Conservation (phyloP, 2,113 vertebrate species). For the Corythoichthys haematopterus region DNA sequence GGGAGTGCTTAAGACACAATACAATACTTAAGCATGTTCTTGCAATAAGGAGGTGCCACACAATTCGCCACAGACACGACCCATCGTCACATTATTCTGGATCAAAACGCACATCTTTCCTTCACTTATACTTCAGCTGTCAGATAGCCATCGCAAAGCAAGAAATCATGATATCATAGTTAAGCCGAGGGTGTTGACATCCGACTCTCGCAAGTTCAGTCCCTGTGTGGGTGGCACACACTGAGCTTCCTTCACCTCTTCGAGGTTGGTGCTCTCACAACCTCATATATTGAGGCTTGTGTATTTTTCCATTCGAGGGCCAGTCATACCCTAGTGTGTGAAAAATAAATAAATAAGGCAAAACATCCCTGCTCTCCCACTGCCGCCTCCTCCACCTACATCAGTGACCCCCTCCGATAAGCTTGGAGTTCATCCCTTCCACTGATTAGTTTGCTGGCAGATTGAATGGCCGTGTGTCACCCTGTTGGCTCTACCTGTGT, state of each 20-base stretch:
- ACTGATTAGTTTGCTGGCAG: constrained; percentile 70
- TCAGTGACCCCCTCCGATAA: constrained; percentile 60
- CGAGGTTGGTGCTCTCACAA: constrained; percentile 54
- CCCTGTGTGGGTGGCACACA: constrained; percentile 53
- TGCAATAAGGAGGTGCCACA: constrained; percentile 4
- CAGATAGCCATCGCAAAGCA: constrained; percentile 25
- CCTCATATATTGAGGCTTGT: constrained; percentile 51
- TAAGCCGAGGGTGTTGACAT: constrained; percentile 50
- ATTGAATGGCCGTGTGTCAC: constrained; percentile 65
- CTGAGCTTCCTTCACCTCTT: constrained; percentile 57
- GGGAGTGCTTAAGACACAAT: constrained; percentile 47
- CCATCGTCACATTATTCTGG: constrained; percentile 8
- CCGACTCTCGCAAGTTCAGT: constrained; percentile 42
- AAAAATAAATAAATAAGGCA: constrained; percentile 16
- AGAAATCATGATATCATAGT: constrained; percentile 56
- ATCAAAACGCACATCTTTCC: constrained; percentile 29
- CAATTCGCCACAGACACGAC: constrained; percentile 11
- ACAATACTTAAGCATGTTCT: constrained; percentile 31
- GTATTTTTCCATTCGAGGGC: constrained; percentile 50
- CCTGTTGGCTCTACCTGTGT: constrained; percentile 62
- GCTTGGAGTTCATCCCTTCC: constrained; percentile 67
- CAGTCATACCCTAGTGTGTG: constrained; percentile 53
- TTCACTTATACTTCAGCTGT: constrained; percentile 21
- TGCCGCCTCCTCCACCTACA: constrained; percentile 61
- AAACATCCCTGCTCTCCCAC: constrained; percentile 57